Evolutionary conservation across 2,797 vertebrate genomes (phyloP).

Genomic region (Podargus strigoides): DNA sequence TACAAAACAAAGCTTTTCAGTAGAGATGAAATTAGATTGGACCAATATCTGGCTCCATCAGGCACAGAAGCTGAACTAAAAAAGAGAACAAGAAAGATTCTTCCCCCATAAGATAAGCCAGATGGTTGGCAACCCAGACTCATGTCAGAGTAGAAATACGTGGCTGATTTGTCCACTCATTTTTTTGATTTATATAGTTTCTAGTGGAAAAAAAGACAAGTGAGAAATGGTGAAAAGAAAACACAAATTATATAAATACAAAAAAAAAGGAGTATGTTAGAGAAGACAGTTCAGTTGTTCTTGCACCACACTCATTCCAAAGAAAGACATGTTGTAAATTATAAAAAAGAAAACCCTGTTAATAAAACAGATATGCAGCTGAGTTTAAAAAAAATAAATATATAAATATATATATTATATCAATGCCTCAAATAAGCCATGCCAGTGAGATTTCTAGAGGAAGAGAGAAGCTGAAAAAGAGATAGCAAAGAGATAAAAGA

Average conservation of each 20-base stretch:
- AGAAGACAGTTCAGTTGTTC: background rate
- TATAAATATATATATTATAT: background rate
- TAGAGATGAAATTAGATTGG: constrained; percentile 1
- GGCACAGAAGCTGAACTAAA: background rate
- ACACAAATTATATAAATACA: background rate
- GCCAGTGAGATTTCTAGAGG: background rate
- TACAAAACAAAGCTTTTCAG: background rate
- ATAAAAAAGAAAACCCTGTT: background rate
- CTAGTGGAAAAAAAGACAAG: background rate
- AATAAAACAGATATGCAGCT: background rate
- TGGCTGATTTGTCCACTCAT: background rate
- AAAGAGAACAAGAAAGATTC: background rate
- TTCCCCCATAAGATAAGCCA: background rate
- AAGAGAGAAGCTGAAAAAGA: background rate
- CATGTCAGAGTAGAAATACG: background rate
- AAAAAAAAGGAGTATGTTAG: background rate
- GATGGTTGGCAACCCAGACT: background rate
- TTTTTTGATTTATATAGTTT: constrained; percentile 3
- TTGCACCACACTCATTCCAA: background rate
- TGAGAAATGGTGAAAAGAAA: background rate
- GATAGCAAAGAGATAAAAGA: background rate
- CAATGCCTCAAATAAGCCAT: background rate
- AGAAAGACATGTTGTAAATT: background rate
- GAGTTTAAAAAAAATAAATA: background rate
- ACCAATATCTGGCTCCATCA: background rate